Percentiles rank a stretch among this genome's conserved stretches.
phyloP scores from a whole-genome alignment of 2,888 invertebrate species.

The Lamellibrachia satsuma region DNA sequence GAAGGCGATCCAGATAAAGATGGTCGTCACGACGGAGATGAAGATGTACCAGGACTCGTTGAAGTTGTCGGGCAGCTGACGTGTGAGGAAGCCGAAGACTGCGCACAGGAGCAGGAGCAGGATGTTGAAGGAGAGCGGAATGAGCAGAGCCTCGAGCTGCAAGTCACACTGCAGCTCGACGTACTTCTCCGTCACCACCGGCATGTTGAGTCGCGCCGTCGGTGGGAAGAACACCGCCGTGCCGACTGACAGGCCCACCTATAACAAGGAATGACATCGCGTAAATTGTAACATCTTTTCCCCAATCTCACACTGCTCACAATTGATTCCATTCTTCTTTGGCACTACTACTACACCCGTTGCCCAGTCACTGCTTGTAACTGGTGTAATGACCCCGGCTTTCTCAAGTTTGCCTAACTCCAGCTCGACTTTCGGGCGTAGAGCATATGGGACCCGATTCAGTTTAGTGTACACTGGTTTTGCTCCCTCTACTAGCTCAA shows the following conservation, averaged over 20 bases:
- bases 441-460: no score
- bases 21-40: slow-evolving; percentile 37
- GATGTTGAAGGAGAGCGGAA: slow-evolving; percentile 44
- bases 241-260: slow-evolving; percentile 27
- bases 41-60: slow-evolving; percentile 43
- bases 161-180: slow-evolving; percentile 50
- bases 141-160: slow-evolving; percentile 45
- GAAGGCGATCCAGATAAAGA: slow-evolving; percentile 39
- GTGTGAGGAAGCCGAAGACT: slow-evolving; percentile 35
- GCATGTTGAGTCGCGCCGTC: slow-evolving; percentile 23
- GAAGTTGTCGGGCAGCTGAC: slow-evolving; percentile 40
- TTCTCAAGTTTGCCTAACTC: no score
- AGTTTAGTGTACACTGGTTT: no score
- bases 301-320: background rate
- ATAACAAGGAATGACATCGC: background rate
- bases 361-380: no score
- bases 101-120: slow-evolving; percentile 33
- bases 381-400: no score
- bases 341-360: no score
- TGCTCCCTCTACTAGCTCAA: no score
- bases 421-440: no score
- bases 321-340: background rate
- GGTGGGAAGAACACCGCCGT: slow-evolving; percentile 20
- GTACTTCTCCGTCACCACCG: slow-evolving; percentile 42
- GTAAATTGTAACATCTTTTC: no score